Evolutionary conservation across 2,797 vertebrate species (phyloP).

Genomic region (Xiphorhynchus erythropygius): DNA sequence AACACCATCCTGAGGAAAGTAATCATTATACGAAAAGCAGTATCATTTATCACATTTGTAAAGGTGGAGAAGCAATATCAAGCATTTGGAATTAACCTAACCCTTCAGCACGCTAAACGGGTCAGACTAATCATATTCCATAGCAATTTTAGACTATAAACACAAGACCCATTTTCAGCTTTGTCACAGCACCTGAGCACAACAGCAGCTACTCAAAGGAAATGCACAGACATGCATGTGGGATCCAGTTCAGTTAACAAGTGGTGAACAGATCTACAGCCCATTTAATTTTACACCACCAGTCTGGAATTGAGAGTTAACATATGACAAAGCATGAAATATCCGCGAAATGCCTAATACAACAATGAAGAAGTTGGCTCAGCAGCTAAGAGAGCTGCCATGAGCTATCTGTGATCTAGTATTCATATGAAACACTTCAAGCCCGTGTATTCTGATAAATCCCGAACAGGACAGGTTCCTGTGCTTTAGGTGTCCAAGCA

Average conservation of each 20-base stretch:
- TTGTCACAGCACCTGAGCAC: not conserved
- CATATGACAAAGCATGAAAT: not conserved
- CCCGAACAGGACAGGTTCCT: not conserved
- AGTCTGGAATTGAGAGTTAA: not conserved
- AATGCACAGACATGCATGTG: not conserved
- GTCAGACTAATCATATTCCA: not conserved
- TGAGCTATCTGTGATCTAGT: not conserved
- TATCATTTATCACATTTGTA: conserved; percentile 40
- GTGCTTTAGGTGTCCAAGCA: not conserved
- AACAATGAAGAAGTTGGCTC: not conserved
- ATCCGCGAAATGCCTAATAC: not conserved
- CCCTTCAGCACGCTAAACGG: not conserved
- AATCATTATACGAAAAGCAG: conserved; percentile 2
- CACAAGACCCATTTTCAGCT: not conserved
- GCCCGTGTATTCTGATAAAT: not conserved
- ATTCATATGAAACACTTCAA: not conserved
- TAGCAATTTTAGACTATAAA: not conserved
- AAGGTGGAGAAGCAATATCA: conserved; percentile 9
- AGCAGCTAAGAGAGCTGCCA: not conserved
- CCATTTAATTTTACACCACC: not conserved
- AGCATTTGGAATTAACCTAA: conserved; percentile 29
- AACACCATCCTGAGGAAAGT: not conserved
- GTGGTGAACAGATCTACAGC: not conserved
- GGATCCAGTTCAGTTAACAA: not conserved
- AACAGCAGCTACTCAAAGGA: not conserved